Evolutionary conservation across 2,113 vertebrate genomes (phyloP).

Genomic region (Dermatemys mawii): DNA sequence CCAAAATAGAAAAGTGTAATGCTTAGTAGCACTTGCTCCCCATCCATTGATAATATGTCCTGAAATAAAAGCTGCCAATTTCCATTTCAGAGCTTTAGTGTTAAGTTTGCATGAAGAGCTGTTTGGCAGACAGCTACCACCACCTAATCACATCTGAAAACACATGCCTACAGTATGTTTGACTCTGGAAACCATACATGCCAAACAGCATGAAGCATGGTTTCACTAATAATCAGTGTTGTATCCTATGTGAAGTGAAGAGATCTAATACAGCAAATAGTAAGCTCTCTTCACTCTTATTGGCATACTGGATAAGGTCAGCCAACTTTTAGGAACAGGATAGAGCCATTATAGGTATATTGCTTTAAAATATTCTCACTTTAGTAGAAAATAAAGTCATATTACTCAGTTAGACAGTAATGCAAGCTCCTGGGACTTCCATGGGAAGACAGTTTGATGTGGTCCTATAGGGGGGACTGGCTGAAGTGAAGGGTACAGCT

Average conservation of each 20-base stretch:
- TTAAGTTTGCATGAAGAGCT: not conserved
- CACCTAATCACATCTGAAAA: not conserved
- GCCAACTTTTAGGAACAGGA: not conserved
- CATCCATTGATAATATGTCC: not conserved
- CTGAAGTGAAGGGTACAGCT: too few species aligned
- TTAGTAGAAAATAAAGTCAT: too few species aligned
- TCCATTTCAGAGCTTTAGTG: not conserved
- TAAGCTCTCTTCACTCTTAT: not conserved
- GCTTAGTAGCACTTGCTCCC: not conserved
- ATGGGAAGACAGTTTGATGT: not conserved
- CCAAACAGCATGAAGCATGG: not conserved
- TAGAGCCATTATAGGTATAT: not conserved
- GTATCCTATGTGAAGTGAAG: not conserved
- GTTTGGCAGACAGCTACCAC: not conserved
- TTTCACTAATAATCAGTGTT: not conserved
- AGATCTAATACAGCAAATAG: not conserved
- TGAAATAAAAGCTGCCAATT: not conserved
- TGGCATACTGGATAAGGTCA: not conserved
- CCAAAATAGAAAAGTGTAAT: not conserved
- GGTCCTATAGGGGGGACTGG: too few species aligned
- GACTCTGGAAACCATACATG: not conserved
- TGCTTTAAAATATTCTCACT: not conserved
- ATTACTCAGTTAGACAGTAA: too few species aligned
- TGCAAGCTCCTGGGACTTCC: not conserved
- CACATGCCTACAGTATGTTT: not conserved